phyloP scores from a whole-genome alignment of 2,888 invertebrate genomes.

The Leucania comma region DNA sequence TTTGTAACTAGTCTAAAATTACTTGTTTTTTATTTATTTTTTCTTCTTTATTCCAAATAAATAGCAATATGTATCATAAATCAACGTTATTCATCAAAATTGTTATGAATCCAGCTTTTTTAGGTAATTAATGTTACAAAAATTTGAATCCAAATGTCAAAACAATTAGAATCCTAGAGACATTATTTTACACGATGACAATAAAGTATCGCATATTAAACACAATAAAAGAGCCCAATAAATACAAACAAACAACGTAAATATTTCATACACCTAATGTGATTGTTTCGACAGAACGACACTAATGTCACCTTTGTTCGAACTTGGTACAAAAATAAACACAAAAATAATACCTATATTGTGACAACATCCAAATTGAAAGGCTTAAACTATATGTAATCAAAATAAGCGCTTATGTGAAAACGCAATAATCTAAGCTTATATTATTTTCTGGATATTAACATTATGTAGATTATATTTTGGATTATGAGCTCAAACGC shows the following conservation, averaged over 20 bases:
- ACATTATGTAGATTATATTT: conserved; percentile 29
- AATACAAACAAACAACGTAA: conserved; percentile 13
- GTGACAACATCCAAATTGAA: conserved; percentile 10
- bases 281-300: conserved; percentile 14
- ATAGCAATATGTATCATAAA: too few relatives aligned
- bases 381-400: conserved; percentile 17
- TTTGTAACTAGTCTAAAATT: too few relatives aligned
- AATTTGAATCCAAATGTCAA: too few relatives aligned
- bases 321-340: conserved; percentile 45
- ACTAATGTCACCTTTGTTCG: conserved; percentile 50
- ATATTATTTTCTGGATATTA: conserved; percentile 34
- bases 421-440: conserved; percentile 10
- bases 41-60: too few relatives aligned
- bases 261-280: conserved; percentile 27
- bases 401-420: conserved; percentile 15
- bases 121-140: too few relatives aligned
- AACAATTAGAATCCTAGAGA: not conserved
- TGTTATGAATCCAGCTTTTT: too few relatives aligned
- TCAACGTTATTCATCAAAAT: too few relatives aligned
- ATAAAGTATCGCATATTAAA: not conserved
- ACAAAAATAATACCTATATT: conserved; percentile 28
- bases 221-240: conserved; percentile 6
- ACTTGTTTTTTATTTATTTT: too few relatives aligned
- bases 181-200: not conserved
- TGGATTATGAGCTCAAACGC: conserved; percentile 15